These are phyloP conservation scores for Aldrovandia affinis DNA, from an alignment of 2,797 vertebrate species.

Conservation along the genomic window DNA sequence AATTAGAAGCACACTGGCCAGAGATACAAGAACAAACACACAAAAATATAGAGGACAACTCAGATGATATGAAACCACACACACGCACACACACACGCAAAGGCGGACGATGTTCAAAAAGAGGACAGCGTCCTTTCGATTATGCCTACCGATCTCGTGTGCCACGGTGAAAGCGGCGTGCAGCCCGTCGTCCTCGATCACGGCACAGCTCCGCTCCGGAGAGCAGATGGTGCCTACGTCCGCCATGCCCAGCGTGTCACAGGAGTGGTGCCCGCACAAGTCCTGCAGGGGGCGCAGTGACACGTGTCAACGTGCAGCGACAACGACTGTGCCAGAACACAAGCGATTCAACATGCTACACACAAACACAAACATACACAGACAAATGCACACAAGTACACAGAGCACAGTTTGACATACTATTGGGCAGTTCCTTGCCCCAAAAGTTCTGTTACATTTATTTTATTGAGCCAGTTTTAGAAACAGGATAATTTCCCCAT, in stretches of 20 bases:
- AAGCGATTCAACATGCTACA: not conserved
- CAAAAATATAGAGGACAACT: not conserved
- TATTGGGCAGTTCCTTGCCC: not conserved
- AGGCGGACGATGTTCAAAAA: not conserved
- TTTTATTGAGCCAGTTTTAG: not conserved
- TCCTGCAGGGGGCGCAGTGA: slow-evolving; percentile 76
- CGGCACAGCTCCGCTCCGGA: slow-evolving; percentile 95
- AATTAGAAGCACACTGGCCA: not conserved
- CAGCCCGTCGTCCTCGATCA: slow-evolving; percentile 98
- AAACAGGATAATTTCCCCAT: slow-evolving; percentile 6
- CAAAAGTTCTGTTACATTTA: not conserved
- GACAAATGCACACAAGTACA: slow-evolving; percentile 18
- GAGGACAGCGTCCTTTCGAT: too few relatives aligned
- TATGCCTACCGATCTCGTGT: slow-evolving; percentile 92
- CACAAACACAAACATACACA: slow-evolving; percentile 30
- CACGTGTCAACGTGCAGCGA: slow-evolving; percentile 17
- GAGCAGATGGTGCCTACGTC: slow-evolving; percentile 98
- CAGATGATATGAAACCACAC: not conserved
- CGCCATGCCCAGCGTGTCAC: slow-evolving; percentile 98
- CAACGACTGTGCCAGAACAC: not conserved
- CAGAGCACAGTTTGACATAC: not conserved
- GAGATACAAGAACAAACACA: not conserved
- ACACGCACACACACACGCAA: slow-evolving; percentile 7
- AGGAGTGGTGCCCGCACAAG: slow-evolving; percentile 97
- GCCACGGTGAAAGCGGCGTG: slow-evolving; percentile 97